phyloP scores from a whole-genome alignment of 2,113 vertebrate genomes.

The Todiramphus chloris region DNA sequence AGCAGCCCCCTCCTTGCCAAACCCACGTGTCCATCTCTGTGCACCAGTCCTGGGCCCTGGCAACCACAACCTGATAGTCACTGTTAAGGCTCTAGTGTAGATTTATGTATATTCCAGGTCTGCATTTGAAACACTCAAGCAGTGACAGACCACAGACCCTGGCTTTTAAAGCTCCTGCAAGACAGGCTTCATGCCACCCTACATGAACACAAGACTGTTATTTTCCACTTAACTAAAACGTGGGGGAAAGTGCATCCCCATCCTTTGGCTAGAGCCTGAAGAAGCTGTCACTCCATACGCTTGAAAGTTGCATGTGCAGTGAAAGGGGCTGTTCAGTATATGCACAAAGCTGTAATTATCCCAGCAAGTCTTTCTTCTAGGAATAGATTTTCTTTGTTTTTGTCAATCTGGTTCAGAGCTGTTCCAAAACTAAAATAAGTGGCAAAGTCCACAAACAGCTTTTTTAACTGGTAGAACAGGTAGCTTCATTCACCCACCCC shows the following conservation, averaged over 20 bases:
- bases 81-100: not conserved
- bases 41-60: not conserved
- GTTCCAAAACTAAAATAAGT: not conserved
- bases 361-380: not conserved
- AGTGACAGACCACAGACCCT: not conserved
- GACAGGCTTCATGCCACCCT: not conserved
- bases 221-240: not conserved
- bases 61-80: not conserved
- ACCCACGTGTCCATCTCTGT: not conserved
- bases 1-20: not conserved
- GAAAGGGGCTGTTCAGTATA: not conserved
- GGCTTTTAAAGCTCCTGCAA: not conserved
- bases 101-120: not conserved
- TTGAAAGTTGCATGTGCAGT: not conserved
- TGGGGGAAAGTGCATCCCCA: not conserved
- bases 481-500: not conserved
- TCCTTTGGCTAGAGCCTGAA: not conserved
- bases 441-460: not conserved
- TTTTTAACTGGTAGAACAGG: not conserved
- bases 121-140: not conserved
- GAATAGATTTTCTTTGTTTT: not conserved
- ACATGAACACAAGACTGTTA: not conserved
- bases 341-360: not conserved
- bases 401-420: not conserved
- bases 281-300: not conserved